Evolutionary conservation across 2,113 vertebrate genomes (phyloP).

Genomic region (Passer montanus): DNA sequence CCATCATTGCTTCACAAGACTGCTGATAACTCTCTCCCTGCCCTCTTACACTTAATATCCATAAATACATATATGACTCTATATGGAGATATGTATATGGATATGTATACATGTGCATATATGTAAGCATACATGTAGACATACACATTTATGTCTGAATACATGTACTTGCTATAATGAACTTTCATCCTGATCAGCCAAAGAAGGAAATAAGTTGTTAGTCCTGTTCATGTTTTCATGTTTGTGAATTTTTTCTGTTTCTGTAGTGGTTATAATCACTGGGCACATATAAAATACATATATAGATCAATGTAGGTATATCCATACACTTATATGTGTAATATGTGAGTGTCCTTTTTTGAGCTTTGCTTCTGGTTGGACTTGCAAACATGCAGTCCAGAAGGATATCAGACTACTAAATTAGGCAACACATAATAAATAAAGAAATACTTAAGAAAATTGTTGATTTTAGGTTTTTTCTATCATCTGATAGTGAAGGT

Average conservation of each 20-base stretch:
- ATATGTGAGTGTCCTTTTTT: rapidly evolving
- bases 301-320: not conserved
- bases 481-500: not conserved
- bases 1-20: not conserved
- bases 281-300: rapidly evolving
- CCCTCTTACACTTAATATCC: not conserved
- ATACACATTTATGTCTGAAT: no score
- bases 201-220: not conserved
- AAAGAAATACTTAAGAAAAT: not conserved
- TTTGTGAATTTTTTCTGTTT: not conserved
- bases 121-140: rapidly evolving
- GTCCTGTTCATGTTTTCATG: not conserved
- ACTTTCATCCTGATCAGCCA: not conserved
- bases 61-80: rapidly evolving
- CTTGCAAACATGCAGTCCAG: not conserved
- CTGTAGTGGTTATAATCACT: not conserved
- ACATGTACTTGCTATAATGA: not conserved
- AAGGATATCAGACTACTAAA: not conserved
- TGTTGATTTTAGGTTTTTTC: not conserved
- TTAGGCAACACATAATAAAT: not conserved
- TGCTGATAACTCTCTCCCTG: not conserved
- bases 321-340: not conserved
- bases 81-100: not conserved
- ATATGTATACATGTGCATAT: not conserved
- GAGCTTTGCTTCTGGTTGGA: not conserved